A percentile compares a stretch with the other conserved stretches of the same genome.
phyloP scores from a whole-genome alignment of 1,140 invertebrate species.

The Drosophila athabasca region DNA sequence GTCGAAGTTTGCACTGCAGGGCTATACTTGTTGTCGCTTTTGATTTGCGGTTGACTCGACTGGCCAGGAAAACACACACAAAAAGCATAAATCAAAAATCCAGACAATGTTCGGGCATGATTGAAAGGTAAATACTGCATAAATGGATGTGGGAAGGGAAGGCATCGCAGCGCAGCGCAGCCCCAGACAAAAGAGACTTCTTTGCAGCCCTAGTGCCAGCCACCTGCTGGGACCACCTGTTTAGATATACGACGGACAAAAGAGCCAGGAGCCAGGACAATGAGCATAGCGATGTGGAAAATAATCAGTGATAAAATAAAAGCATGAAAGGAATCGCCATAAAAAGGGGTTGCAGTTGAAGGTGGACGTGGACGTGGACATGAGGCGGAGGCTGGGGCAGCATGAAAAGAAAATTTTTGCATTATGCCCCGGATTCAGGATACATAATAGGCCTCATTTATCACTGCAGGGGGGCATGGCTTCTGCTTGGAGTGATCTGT shows the following conservation, averaged over 20 bases:
- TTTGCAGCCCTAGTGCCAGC: conserved; percentile 28
- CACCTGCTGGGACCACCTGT: conserved; percentile 80
- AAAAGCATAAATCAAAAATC: conserved; percentile 56
- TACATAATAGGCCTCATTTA: conserved; percentile 75
- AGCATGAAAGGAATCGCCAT: conserved; percentile 59
- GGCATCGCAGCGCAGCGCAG: background rate
- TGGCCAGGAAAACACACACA: conserved; percentile 39
- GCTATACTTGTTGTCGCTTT: conserved; percentile 15
- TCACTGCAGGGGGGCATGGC: conserved; percentile 27
- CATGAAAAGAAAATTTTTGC: conserved; percentile 63
- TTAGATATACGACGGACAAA: conserved; percentile 73
- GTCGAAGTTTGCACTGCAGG: background rate
- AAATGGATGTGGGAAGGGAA: conserved; percentile 5
- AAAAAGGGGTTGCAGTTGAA: conserved; percentile 45
- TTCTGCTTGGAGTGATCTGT: background rate
- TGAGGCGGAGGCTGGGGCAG: conserved; percentile 19
- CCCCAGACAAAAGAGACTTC: conserved; percentile 43
- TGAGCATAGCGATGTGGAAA: conserved; percentile 78
- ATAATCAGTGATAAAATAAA: conserved; percentile 81
- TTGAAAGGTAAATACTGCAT: conserved; percentile 76
- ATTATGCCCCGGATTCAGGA: conserved; percentile 53
- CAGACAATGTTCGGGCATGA: conserved; percentile 58
- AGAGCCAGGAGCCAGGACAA: conserved; percentile 51
- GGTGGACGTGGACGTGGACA: conserved; percentile 1
- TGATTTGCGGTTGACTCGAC: conserved; percentile 71